Base-by-base conservation (phyloP, 2,888 invertebrate genomes). In the Thymelicus acteon region DNA sequence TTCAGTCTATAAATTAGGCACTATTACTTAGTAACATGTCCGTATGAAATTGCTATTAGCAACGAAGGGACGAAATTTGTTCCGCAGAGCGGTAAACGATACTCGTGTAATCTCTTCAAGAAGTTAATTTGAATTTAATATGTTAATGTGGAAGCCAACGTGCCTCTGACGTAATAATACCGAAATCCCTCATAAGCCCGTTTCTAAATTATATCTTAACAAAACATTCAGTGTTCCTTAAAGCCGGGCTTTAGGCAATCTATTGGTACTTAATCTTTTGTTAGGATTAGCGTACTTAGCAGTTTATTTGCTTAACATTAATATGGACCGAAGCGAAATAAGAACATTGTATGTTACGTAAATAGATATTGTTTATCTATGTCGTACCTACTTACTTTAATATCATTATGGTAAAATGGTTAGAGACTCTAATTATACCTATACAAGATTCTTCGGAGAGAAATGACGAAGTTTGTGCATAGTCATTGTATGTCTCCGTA, bases 51-150 rank as follows among this genome's bases (percentile, higher is more conserved):
- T 60, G 70, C 60, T 71, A 71, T 71, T 71, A 71, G 65, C 63
- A 48, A 57, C 52, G 68, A 63, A 40, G 68, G 52, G 60, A 40
- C 49, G 40, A 65, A 70, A 70, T 70, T 64, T 70, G 64, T 64
- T 60, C 60, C 58, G 47, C 40, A 44, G 47, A 57, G 49, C 40
- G 37, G 70, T 58, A 58, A 64, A 47, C 60, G 64, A 64, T 65
- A 60, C 58, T 64, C 58, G 48, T 71, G 60, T 71, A 71, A 71
- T 71, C 70, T 65, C 70, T 71, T 71, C 65, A 71, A 71, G 70
- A 72, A 71, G 72, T 71, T 72, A 72, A 72, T 72, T 72, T 67
- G 66, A 71, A 72, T 74, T 74, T 70, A 74, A 74, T 72, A 74
- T 72, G 73, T 67, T 72, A 74, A 74, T 74, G 70, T 71, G 52